Conservation (phyloP, 1,140 invertebrate genomes). For the Brachionus angularis region DNA sequence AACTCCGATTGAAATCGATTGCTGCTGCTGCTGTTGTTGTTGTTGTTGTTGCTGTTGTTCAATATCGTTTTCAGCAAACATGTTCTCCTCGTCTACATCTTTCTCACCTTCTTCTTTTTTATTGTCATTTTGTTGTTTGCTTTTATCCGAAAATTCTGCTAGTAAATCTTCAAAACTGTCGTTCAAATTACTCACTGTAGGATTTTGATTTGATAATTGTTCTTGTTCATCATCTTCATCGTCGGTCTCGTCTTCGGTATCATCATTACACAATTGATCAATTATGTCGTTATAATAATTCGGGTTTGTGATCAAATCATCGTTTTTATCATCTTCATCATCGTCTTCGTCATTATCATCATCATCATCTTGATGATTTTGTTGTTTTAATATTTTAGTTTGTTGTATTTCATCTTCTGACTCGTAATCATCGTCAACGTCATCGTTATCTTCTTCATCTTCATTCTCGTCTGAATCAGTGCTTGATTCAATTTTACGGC, state of each 20-base stretch:
- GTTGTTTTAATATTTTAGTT: background rate
- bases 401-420: constrained; percentile 6
- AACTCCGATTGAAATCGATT: too few relatives aligned
- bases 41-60: too few relatives aligned
- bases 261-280: constrained; percentile 35
- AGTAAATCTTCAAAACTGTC: constrained; percentile 30
- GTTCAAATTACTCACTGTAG: background rate
- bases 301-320: constrained; percentile 12
- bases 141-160: constrained; percentile 20
- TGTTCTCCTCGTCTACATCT: constrained; percentile 38
- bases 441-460: constrained; percentile 5
- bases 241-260: background rate
- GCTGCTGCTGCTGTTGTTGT: too few relatives aligned
- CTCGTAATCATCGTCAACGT: background rate
- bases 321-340: constrained; percentile 7
- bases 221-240: too few relatives aligned
- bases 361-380: background rate
- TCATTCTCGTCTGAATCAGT: background rate
- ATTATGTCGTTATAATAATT: constrained; percentile 38
- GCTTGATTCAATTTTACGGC: too few relatives aligned
- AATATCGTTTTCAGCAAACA: constrained; percentile 42
- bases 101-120: constrained; percentile 11
- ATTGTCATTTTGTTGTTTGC: too few relatives aligned
- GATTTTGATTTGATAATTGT: constrained; percentile 7
- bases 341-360: constrained; percentile 36